phyloP scores from a whole-genome alignment of 2,888 invertebrate genomes.

The Drosophila neotestacea region DNA sequence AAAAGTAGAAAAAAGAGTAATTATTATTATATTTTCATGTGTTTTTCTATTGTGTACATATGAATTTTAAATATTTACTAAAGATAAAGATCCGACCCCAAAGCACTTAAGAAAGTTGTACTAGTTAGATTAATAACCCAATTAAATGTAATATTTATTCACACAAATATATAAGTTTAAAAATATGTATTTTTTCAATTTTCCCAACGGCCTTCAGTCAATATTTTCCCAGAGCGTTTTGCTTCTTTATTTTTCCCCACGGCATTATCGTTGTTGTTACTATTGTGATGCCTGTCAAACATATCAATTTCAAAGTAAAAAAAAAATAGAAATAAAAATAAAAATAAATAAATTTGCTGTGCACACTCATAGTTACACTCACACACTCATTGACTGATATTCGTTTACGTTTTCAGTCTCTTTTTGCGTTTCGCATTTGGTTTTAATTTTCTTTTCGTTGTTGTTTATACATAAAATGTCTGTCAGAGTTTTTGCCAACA shows the following conservation, averaged over 20 bases:
- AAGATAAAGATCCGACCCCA: too few species aligned
- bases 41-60: too few species aligned
- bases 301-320: conserved; percentile 76
- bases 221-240: conserved; percentile 23
- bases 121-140: too few species aligned
- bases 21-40: too few species aligned
- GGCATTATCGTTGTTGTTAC: conserved; percentile 39
- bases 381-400: conserved; percentile 10
- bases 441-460: conserved; percentile 23
- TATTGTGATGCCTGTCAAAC: conserved; percentile 73
- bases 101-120: too few species aligned
- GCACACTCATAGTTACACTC: conserved; percentile 14
- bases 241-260: conserved; percentile 9
- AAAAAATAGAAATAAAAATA: neutral
- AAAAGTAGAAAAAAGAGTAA: too few species aligned
- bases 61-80: too few species aligned
- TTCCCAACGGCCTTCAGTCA: conserved; percentile 43
- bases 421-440: conserved; percentile 24
- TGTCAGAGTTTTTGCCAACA: conserved; percentile 68
- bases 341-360: conserved; percentile 15
- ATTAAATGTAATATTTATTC: too few species aligned
- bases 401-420: conserved; percentile 26
- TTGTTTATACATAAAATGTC: conserved; percentile 73
- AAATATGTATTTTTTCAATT: conserved; percentile 33
- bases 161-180: neutral